phyloP scores from a whole-genome alignment of 2,888 invertebrate species.

The Merodon equestris region DNA sequence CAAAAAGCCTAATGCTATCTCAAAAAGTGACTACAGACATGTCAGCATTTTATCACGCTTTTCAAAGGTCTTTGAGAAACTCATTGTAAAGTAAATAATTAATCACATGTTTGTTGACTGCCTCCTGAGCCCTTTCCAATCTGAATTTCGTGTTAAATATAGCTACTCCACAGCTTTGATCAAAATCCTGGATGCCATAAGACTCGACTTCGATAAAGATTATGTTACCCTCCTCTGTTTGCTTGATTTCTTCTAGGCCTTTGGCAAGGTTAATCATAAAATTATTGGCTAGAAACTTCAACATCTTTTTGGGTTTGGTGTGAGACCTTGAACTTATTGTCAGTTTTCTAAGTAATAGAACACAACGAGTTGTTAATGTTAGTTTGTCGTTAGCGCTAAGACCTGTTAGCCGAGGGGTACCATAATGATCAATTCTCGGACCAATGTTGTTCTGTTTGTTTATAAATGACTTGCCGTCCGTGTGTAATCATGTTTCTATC shows the following conservation, averaged over 20 bases:
- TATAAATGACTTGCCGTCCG: not conserved
- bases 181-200: not conserved
- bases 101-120: not conserved
- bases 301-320: not conserved
- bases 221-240: slow-evolving; percentile 6
- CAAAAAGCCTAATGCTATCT: not conserved
- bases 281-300: not conserved
- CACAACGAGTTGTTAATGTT: not conserved
- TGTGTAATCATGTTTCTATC: not conserved
- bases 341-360: not conserved
- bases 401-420: not conserved
- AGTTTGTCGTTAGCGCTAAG: not conserved
- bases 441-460: not conserved
- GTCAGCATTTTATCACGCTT: not conserved
- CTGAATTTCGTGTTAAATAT: not conserved
- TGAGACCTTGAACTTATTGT: not conserved
- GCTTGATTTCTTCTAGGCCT: slow-evolving; percentile 4
- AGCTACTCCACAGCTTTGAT: slow-evolving; percentile 6
- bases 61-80: not conserved
- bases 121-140: not conserved
- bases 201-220: not conserved
- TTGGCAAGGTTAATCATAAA: not conserved
- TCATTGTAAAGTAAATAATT: not conserved
- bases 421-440: slow-evolving; percentile 1
- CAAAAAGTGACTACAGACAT: not conserved